phyloP scores from a whole-genome alignment of 2,797 vertebrate genomes.

The Ispidina lecontei region DNA sequence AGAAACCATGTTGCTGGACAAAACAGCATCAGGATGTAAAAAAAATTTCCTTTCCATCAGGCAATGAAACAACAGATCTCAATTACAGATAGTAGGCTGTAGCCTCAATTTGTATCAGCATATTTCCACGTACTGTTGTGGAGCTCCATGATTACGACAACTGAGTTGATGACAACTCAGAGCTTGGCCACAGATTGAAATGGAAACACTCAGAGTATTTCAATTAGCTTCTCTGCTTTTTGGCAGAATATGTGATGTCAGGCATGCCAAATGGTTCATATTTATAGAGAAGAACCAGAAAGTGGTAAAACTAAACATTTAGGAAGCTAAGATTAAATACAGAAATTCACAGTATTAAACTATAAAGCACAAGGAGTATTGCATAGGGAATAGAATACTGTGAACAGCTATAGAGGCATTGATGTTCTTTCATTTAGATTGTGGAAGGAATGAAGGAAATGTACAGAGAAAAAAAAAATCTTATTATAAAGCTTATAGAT shows the following conservation, averaged over 20 bases:
- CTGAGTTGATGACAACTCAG: slow-evolving; percentile 14
- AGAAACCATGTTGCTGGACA: not conserved
- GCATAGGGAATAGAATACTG: not conserved
- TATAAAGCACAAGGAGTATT: not conserved
- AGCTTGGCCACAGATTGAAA: not conserved
- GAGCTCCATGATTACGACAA: not conserved
- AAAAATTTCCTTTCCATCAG: slow-evolving; percentile 35
- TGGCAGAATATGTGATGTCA: slow-evolving; percentile 7
- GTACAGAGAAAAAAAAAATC: not conserved
- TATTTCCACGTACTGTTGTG: slow-evolving; percentile 3
- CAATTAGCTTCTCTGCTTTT: slow-evolving; percentile 5
- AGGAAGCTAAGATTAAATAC: not conserved
- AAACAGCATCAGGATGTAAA: slow-evolving; percentile 37
- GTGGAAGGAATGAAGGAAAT: not conserved
- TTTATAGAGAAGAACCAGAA: not conserved
- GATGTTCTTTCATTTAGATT: not conserved
- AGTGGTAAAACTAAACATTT: not conserved
- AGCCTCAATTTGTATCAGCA: not conserved
- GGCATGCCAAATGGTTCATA: not conserved
- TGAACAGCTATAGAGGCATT: not conserved
- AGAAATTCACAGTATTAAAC: not conserved
- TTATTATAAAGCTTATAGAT: not conserved
- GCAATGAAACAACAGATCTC: not conserved
- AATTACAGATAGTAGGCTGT: not conserved
- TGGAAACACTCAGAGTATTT: not conserved